Base-by-base conservation (phyloP, 2,113 vertebrate species). In the Crypturellus undulatus region DNA sequence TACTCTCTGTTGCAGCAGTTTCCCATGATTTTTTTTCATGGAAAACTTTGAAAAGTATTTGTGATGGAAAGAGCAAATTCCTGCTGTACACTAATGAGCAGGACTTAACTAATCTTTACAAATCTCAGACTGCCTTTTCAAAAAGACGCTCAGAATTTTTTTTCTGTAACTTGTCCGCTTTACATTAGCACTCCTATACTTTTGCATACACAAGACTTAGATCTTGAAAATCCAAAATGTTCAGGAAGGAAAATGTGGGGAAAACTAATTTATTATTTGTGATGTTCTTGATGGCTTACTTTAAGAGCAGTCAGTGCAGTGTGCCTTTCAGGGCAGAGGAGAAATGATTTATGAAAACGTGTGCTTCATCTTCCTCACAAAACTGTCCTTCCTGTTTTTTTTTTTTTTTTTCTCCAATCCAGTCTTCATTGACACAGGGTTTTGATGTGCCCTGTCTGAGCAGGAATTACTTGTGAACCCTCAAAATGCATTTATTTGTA, bases 341-440 rank as follows among this genome's bases (percentile, higher is more conserved):
- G 80, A 58, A 90, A 93, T 90, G 16, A 19, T 85, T 93, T 83
- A 49, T 72, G 56, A 86, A 96, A 93, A 65, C 20, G 20, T 43
- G 47, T 64, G 22, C 42, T 88, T 84, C 22, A 7, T 85, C 93
- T 94, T 89, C 70, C 42, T 80, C 30, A 6, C 75, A 90, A 68
- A 89, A 71, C 12, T 69, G 58, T 69, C 25, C 52, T 85, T 79
- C 43, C n/a, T 68, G 13, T 67, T 71, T 49, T 7, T 0, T 3
- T 30, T 54, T 54, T 78, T 70, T 43, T 43, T 14, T 14, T 14
- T 16, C 15, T 16, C 81, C 10, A 76, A 63, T 70, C 36, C 24
- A 67, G 36, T 8, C 6, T 59, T 70, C 70, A 54, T 32, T 93
- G 54, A 36, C 34, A 69, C 38, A n/a, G n/a, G 20, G 26, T 85